phyloP scores from a whole-genome alignment of 2,888 invertebrate genomes.

The Dione juno region DNA sequence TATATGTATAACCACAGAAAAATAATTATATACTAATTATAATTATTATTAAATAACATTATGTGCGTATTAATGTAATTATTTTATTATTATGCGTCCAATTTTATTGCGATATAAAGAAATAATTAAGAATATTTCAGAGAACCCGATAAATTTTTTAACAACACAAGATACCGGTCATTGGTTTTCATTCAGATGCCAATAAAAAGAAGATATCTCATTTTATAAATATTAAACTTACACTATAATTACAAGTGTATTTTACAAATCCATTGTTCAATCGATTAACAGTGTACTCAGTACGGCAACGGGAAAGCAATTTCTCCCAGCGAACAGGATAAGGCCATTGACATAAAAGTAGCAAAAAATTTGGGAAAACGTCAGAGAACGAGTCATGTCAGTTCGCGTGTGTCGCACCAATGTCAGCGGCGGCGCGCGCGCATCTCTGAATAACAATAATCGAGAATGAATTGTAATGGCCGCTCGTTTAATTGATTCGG shows the following conservation, averaged over 20 bases:
- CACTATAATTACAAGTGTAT: constrained; percentile 20
- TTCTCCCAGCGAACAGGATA: constrained; percentile 41
- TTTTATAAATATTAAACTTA: constrained; percentile 19
- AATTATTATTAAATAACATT: background rate
- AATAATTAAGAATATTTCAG: constrained; percentile 14
- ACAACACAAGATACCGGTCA: constrained; percentile 9
- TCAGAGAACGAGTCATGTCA: constrained; percentile 52
- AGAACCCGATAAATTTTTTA: constrained; percentile 13
- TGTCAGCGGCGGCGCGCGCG: constrained; percentile 59
- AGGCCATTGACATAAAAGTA: constrained; percentile 50
- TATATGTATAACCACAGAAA: background rate
- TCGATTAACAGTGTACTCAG: constrained; percentile 29
- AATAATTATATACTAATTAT: background rate
- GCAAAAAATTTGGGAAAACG: constrained; percentile 48
- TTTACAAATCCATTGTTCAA: constrained; percentile 30
- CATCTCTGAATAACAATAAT: constrained; percentile 72
- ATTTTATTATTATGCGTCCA: constrained; percentile 9
- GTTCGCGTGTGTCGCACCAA: constrained; percentile 64
- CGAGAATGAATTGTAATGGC: constrained; percentile 78
- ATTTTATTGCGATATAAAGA: constrained; percentile 10
- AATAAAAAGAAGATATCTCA: constrained; percentile 25
- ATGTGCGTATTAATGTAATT: background rate
- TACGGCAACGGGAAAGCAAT: constrained; percentile 39
- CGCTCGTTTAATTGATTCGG: constrained; percentile 72
- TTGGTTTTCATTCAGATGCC: background rate